Evolutionary conservation across 2,888 invertebrate species (phyloP).

Genomic region (Muschampia plurimacula): DNA sequence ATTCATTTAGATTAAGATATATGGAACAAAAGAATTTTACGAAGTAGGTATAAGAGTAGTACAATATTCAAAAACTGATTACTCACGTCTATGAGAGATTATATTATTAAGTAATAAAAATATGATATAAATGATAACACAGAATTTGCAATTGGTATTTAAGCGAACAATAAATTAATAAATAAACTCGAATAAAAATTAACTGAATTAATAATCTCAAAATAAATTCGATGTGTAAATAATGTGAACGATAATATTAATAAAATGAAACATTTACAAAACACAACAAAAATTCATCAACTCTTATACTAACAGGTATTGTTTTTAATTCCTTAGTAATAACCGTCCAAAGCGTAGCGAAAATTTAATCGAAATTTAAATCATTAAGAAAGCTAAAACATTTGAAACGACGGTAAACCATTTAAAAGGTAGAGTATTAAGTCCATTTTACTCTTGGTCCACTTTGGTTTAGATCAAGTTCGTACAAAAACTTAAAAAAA

Average conservation of each 20-base stretch:
- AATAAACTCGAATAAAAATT: background rate
- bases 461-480: background rate
- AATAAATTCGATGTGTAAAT: conserved; percentile 24
- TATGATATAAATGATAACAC: background rate
- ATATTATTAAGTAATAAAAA: background rate
- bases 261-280: conserved; percentile 17
- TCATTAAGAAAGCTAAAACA: background rate
- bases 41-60: background rate
- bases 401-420: background rate
- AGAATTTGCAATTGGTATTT: background rate
- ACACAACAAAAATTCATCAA: conserved; percentile 2
- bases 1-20: background rate
- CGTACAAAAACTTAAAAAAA: background rate
- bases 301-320: background rate
- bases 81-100: background rate
- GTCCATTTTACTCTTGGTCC: background rate
- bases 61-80: background rate
- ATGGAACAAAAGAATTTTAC: background rate
- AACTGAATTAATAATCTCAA: background rate
- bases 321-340: background rate
- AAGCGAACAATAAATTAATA: conserved; percentile 5
- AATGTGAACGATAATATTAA: background rate
- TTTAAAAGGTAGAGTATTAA: background rate
- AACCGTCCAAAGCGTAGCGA: background rate
- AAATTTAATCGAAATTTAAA: background rate